Evolutionary conservation across 2,888 invertebrate species (phyloP).

Genomic region (Hydrotaea cyrtoneurina): DNA sequence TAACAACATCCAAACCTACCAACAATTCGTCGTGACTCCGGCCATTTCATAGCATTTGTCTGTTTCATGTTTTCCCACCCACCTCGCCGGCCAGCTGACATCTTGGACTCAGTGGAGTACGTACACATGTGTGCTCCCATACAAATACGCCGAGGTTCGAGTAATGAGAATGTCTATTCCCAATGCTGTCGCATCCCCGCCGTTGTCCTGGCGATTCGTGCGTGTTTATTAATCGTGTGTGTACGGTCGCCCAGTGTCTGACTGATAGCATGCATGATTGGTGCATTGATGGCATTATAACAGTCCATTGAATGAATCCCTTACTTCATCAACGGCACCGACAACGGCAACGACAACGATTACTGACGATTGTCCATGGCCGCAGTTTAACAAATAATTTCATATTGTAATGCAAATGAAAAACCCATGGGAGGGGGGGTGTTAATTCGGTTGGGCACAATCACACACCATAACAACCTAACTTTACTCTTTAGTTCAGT

Average conservation of each 20-base stretch:
- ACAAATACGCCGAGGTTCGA: not conserved
- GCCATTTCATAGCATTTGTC: too few species aligned
- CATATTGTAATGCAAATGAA: not conserved
- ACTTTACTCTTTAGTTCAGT: too few species aligned
- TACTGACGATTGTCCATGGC: conserved; percentile 37
- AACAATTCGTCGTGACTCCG: too few species aligned
- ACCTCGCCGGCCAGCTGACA: too few species aligned
- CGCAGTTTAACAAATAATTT: conserved; percentile 35
- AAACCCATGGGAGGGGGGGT: not conserved
- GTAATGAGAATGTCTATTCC: not conserved
- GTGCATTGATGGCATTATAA: conserved; percentile 32
- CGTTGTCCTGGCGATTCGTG: not conserved
- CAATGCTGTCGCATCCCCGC: not conserved
- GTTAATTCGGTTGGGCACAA: too few species aligned
- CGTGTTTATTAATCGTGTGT: not conserved
- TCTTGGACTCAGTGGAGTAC: too few species aligned
- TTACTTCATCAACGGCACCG: conserved; percentile 53
- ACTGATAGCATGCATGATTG: not conserved
- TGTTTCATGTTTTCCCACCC: too few species aligned
- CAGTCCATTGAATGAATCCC: conserved; percentile 48
- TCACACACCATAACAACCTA: too few species aligned
- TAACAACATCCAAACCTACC: too few species aligned
- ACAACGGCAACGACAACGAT: too few species aligned
- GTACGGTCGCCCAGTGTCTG: not conserved
- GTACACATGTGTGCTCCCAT: too few species aligned